Base-by-base conservation (phyloP, 92 coral and sea anemone species). In the Porites evermanni region DNA sequence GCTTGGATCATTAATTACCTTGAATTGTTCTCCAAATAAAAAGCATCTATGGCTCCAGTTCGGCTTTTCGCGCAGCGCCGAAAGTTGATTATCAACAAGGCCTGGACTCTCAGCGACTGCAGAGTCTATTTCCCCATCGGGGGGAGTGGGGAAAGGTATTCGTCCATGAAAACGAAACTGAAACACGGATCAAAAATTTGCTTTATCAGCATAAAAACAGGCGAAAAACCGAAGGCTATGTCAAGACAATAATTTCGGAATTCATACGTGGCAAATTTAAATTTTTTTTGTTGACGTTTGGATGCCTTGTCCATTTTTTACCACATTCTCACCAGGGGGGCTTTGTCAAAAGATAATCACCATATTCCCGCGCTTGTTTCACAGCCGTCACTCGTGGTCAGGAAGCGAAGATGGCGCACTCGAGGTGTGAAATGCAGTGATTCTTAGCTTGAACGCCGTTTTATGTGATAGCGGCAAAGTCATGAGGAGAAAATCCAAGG, bases 331-430 rank as follows among this genome's bases (percentile, higher is more conserved):
- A n/a, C 11, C 56, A 70, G 78, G 58, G 47, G 47, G 47, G 47
- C 47, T 38, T 38, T 38, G 47, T 38, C 47, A 38, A 38, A 56
- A 20, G 0, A 20, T 7, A 58, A 59, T 56, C 26, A 11, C 47
- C 50, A 56, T 63, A 14, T 81, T 81, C 86, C 86, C 78, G 86
- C 86, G 77, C 86, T 81, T 59, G 67, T 47, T 56, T 29, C 64
- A 51, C 11, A 38, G 17, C 77, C 44, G 17, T 38, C 47, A 38
- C 47, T 38, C 47, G 44, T 38, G 47, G 6, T 38, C 47, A 38
- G 5, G 47, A 38, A 4, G 47, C 47, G 47, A 38, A 38, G 47
- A 38, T 38, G 47, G 47, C 47, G 7, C 47, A 38, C 6, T 38
- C 7, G 5, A 38, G 47, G 47, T 38, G 47, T 13, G 54, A 67